Evolutionary conservation across 1,140 invertebrate genomes (phyloP).

Genomic region (Cydia amplana): DNA sequence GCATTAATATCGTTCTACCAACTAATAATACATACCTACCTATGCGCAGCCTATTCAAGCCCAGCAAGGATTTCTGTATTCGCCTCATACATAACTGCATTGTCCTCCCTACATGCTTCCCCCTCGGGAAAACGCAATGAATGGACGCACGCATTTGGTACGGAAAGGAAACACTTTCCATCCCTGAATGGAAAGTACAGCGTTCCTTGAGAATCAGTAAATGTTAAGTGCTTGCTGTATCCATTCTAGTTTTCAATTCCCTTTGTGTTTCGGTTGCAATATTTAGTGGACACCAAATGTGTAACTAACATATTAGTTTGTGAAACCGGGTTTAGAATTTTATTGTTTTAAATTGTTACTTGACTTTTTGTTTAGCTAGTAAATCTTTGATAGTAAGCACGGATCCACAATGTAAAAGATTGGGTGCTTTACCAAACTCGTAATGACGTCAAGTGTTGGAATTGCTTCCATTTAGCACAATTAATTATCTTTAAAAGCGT

Average conservation of each 20-base stretch:
- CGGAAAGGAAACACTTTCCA: constrained; percentile 29
- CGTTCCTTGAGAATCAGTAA: background rate
- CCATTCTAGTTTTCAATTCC: constrained; percentile 5
- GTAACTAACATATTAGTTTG: background rate
- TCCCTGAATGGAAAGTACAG: background rate
- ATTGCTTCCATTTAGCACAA: too few relatives aligned
- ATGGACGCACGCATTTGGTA: constrained; percentile 18
- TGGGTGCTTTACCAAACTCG: too few relatives aligned
- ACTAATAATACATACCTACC: background rate
- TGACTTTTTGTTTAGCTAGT: background rate
- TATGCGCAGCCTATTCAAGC: background rate
- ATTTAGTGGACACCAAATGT: constrained; percentile 5
- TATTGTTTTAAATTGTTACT: background rate
- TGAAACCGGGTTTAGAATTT: background rate
- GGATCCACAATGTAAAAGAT: background rate
- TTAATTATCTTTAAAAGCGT: too few relatives aligned
- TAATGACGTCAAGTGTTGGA: too few relatives aligned
- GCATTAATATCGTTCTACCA: background rate
- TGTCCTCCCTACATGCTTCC: background rate
- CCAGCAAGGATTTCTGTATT: background rate
- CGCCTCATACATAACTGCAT: constrained; percentile 15
- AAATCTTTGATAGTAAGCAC: background rate
- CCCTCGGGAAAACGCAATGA: constrained; percentile 23
- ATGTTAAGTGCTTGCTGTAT: constrained; percentile 12
- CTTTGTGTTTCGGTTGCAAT: constrained; percentile 9